Conservation (phyloP, 2,888 invertebrate genomes). For the Trimorus sp. region DNA sequence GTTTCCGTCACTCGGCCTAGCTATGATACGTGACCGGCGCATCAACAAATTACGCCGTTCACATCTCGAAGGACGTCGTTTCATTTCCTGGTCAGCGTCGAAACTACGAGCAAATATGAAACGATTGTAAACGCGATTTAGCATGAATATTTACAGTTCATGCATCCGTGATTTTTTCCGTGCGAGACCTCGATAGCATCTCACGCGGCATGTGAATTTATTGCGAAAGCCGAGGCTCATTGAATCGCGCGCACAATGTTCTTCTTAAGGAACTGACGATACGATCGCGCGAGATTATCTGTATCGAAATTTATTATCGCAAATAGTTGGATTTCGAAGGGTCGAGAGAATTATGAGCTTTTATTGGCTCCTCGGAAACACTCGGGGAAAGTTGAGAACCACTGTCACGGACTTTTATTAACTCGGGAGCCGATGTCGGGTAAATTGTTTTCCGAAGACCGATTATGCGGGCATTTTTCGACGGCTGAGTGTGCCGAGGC, state of each 20-base stretch:
- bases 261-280: slow-evolving; percentile 28
- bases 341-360: slow-evolving; percentile 17
- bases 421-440: neutral
- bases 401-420: neutral
- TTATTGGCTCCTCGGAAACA: slow-evolving; percentile 10
- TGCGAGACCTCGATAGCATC: slow-evolving; percentile 17
- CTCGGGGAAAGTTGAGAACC: slow-evolving; percentile 7
- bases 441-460: neutral
- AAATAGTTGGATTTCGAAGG: slow-evolving; percentile 24
- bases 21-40: slow-evolving; percentile 30
- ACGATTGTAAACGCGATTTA: slow-evolving; percentile 25
- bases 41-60: slow-evolving; percentile 34
- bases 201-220: slow-evolving; percentile 19
- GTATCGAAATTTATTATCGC: slow-evolving; percentile 42
- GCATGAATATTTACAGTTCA: slow-evolving; percentile 25
- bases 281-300: slow-evolving; percentile 36
- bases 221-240: slow-evolving; percentile 15
- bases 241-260: slow-evolving; percentile 36
- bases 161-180: slow-evolving; percentile 29
- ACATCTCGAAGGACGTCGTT: slow-evolving; percentile 38
- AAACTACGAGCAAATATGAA: slow-evolving; percentile 22
- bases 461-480: neutral
- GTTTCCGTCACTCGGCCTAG: slow-evolving; percentile 22
- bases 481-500: no score
- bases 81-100: slow-evolving; percentile 38